Percentiles rank a stretch among this genome's conserved stretches.
phyloP scores from a whole-genome alignment of 2,797 vertebrate species.

The Aselliscus stoliczkanus region DNA sequence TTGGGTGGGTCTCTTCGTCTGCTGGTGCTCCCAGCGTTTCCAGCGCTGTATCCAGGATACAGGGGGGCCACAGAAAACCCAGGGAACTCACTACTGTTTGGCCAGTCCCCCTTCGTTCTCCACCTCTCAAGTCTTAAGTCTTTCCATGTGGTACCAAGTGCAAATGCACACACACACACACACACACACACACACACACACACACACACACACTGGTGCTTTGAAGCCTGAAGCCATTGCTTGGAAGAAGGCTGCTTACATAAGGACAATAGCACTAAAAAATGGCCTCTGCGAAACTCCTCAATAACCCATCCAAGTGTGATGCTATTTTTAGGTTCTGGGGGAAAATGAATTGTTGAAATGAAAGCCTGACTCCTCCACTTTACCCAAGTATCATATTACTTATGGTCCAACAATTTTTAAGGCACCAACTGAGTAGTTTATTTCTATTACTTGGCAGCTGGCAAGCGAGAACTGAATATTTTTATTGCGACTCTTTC shows the following conservation, averaged over 20 bases:
- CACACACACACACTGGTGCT: conserved; percentile 38
- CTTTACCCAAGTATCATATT: conserved; percentile 49
- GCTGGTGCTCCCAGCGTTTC: neutral
- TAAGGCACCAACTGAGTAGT: conserved; percentile 14
- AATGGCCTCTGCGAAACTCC: conserved; percentile 72
- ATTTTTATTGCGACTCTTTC: conserved; percentile 14
- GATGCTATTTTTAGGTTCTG: conserved; percentile 77
- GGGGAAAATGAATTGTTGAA: conserved; percentile 70
- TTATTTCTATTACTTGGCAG: conserved; percentile 56
- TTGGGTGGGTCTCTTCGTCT: neutral
- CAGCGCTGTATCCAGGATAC: neutral
- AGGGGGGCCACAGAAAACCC: neutral
- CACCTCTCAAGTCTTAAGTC: neutral
- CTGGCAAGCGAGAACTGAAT: neutral
- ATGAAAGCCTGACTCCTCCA: conserved; percentile 65
- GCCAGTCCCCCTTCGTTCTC: neutral
- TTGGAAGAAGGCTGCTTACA: conserved; percentile 52
- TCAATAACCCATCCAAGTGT: conserved; percentile 69
- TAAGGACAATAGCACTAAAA: conserved; percentile 72
- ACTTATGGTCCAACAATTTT: conserved; percentile 37
- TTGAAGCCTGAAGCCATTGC: conserved; percentile 60
- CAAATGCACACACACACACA: conserved; percentile 16
- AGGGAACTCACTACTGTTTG: neutral
- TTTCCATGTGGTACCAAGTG: neutral
- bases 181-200: neutral